Evolutionary conservation across 2,888 invertebrate genomes (phyloP).

Genomic region (Sisyra terminalis): DNA sequence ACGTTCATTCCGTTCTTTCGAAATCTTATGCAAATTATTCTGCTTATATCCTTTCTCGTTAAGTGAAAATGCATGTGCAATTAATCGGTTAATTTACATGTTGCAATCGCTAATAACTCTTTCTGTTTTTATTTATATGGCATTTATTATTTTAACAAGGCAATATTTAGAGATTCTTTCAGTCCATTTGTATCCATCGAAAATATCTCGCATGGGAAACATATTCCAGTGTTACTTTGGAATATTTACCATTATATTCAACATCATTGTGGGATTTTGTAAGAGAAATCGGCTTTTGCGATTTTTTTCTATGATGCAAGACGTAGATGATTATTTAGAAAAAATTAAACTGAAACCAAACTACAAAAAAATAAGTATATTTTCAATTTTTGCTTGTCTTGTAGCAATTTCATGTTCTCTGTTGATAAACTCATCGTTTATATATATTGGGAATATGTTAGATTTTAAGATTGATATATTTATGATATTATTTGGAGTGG

Average conservation of each 20-base stretch:
- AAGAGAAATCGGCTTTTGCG: neutral
- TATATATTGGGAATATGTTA: neutral
- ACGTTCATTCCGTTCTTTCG: too few relatives aligned
- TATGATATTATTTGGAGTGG: neutral
- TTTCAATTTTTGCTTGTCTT: neutral
- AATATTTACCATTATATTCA: neutral
- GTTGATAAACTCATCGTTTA: neutral
- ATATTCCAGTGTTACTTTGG: neutral
- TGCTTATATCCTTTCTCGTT: too few relatives aligned
- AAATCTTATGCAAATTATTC: too few relatives aligned
- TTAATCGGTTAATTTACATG: too few relatives aligned
- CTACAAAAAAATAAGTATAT: neutral
- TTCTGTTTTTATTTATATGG: too few relatives aligned
- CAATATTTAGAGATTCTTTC: neutral
- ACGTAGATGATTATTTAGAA: neutral
- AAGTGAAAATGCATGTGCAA: too few relatives aligned
- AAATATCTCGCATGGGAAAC: slow-evolving; percentile 4
- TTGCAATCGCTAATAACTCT: too few relatives aligned
- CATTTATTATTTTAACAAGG: too few relatives aligned
- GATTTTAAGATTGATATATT: neutral
- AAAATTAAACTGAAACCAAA: neutral
- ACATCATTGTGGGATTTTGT: neutral
- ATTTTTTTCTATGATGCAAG: neutral
- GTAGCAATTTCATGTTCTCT: neutral
- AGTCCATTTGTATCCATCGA: slow-evolving; percentile 1